A percentile compares a stretch with the other conserved stretches of the same genome.
Evolutionary conservation across 2,888 invertebrate species (phyloP).

Genomic region (Aelia acuminata): DNA sequence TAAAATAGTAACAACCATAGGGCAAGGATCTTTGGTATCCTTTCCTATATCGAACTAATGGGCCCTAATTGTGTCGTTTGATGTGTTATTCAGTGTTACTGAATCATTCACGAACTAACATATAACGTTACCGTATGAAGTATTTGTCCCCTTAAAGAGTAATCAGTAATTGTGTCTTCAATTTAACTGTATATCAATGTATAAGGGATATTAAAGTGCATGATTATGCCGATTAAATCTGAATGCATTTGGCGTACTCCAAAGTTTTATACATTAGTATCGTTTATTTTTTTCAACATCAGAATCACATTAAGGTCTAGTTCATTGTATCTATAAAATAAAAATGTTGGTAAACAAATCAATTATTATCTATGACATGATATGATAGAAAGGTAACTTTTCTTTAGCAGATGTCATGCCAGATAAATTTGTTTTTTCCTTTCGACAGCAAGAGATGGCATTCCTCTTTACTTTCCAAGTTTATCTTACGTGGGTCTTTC

Average conservation of each 20-base stretch:
- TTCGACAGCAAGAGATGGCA: not conserved
- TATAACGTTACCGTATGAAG: not conserved
- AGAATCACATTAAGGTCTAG: too few species aligned
- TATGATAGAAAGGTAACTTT: not conserved
- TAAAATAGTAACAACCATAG: not conserved
- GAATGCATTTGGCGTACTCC: too few species aligned
- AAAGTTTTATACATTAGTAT: too few species aligned
- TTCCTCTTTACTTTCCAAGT: not conserved
- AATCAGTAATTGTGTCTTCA: not conserved
- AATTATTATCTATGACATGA: too few species aligned
- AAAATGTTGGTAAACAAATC: too few species aligned
- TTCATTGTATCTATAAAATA: too few species aligned
- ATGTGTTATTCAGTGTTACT: not conserved
- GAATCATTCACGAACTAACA: not conserved
- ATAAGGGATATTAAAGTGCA: not conserved
- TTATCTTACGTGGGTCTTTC: not conserved
- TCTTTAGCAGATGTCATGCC: not conserved
- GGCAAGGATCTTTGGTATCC: conserved; percentile 25
- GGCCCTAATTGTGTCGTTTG: not conserved
- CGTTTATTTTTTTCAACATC: too few species aligned
- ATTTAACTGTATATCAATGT: too few species aligned
- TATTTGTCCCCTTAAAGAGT: not conserved
- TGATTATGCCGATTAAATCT: not conserved
- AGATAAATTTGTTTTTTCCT: not conserved
- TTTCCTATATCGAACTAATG: not conserved